phyloP scores from a whole-genome alignment of 2,113 vertebrate genomes.

The Paramormyrops kingsleyae region DNA sequence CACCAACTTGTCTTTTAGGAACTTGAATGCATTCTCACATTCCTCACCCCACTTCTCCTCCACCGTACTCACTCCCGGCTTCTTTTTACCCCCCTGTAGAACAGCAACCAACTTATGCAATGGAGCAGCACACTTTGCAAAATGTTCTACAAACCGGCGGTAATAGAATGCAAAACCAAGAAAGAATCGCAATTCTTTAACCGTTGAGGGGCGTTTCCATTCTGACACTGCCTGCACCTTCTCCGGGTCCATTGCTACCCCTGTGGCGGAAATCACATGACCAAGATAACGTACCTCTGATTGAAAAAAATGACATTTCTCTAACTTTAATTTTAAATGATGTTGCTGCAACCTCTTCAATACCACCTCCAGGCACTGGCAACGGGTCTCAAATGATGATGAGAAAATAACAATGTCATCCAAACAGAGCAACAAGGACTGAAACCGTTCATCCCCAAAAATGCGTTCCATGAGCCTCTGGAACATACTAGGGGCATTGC shows the following conservation, averaged over 20 bases:
- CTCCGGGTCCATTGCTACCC: conserved; percentile 3
- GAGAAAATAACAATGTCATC: conserved; percentile 10
- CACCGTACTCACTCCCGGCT: no score
- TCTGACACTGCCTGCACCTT: background rate
- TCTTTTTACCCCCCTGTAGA: no score
- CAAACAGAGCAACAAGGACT: conserved; percentile 4
- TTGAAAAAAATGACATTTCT: conserved; percentile 14
- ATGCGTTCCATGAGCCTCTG: no score
- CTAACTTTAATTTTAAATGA: conserved; percentile 8
- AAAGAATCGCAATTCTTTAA: background rate
- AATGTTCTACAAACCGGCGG: background rate
- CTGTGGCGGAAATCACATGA: conserved; percentile 3
- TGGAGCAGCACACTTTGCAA: background rate
- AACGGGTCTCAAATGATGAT: background rate
- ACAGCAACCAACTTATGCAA: no score
- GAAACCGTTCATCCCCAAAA: no score
- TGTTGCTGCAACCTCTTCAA: background rate
- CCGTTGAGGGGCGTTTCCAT: background rate
- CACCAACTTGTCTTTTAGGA: background rate
- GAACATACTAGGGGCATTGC: no score
- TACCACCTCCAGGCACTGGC: background rate
- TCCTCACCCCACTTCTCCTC: no score
- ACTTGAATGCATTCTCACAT: no score
- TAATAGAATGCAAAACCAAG: conserved; percentile 6
- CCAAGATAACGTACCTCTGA: background rate